Evolutionary conservation across 2,888 invertebrate genomes (phyloP), one percentile per base, ranked within the genome.

Genomic region (Gari tellinella): DNA sequence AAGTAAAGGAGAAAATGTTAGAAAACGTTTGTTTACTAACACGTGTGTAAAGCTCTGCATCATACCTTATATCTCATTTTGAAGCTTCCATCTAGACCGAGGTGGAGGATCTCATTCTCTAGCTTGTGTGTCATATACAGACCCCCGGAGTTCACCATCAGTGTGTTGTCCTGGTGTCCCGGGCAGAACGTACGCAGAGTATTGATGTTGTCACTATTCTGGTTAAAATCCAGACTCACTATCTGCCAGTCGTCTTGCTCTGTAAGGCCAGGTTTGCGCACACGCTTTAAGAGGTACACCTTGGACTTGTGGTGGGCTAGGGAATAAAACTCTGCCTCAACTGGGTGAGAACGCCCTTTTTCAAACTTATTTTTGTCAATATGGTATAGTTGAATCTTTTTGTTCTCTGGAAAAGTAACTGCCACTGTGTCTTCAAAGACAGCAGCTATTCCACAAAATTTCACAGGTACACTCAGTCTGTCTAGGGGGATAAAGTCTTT

Each of bases 401-500:
- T 62, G 5, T 48, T 38, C 43, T 61, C 53, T 10, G 75, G 75
- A 19, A 75, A 38, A 12, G 75, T 62, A 8, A 55, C 75, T 21
- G 63, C 75, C 21, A 75, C 17, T 14, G 49, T 62, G 38, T 55
- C 51, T 21, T 53, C 65, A 49, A 57, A 63, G 14, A 75, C 31
- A 17, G 69, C 38, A 10, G 75, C 37, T 10, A 75, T 40, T 17
- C 69, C 56, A 31, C 75, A 75, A 48, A 65, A 62, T 37, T 70
- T 75, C 14, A 61, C 52, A 26, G 45, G 56, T 10, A 70, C 46
- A 40, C 17, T 15, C 15, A 75, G 14, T 48, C 52, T 61, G 43
- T 75, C 75, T 19, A 75, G 40, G 7, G 75, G 75, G 37, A 66
- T 75, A 45, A 69, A 70, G 7, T 66, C 69, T n/a, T 57, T 57